Evolutionary conservation across 2,888 invertebrate species (phyloP), one percentile per base, ranked within the genome.

Genomic region (Mythimna pallens): DNA sequence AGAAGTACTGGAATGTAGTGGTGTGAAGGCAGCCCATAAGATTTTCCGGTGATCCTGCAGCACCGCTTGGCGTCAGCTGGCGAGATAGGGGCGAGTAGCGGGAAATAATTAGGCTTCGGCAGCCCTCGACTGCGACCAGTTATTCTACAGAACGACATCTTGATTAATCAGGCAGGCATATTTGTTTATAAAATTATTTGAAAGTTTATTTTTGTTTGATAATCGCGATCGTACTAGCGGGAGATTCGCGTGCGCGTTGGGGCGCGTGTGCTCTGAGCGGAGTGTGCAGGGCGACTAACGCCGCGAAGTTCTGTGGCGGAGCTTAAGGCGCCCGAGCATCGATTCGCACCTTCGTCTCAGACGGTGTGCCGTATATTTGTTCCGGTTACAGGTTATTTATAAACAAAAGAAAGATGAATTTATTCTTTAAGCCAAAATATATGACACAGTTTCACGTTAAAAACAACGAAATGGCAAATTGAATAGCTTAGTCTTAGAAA

Each of bases 21-120:
- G 92, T 98, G 98, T 57, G 97, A 97, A 62, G 97, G 97, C 70
- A 98, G 95, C 47, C 98, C 97, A 81, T 98, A 97, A 54, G 98
- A 97, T 91, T 98, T 98, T 73, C 98, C 98, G 65, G 98, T 98
- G 86, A 98, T 98, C 85, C 98, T 97, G 93, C 98, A 98, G 91
- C 97, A 97, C 78, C 98, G 97, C 88, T 98, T 97, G 2, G 98
- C 98, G 90, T 98, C 98, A n/a, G 98, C 98, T 20, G 98, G 98
- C 65, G 98, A 98, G 78, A 98, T 97, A 6, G 98, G 98, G 62
- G 98, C 98, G 83, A 98, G 96, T 67, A 98, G 96, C 30, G 98
- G 98, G 89, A 98, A 98, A 91, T 98, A 98, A 93, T 98, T 98
- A 69, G 98, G 98, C 90, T 98, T 97, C 68, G 98, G 98, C 89